A percentile compares a stretch with the other conserved stretches of the same genome.
Conservation (phyloP, 2,888 invertebrate species). For the Microplitis manilae region DNA sequence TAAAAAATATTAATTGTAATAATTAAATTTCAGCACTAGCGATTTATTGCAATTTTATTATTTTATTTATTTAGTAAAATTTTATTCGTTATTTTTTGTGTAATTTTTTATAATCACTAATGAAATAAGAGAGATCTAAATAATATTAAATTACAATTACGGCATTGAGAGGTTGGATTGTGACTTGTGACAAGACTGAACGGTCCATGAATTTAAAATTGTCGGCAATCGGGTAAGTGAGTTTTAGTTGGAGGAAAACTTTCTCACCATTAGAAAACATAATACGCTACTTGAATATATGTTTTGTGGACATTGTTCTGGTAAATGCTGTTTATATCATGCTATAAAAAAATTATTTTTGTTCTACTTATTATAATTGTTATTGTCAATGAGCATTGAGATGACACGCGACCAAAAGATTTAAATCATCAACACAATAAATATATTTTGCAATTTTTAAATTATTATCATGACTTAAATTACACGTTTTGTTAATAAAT, state of each 20-base stretch:
- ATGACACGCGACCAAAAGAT: background rate
- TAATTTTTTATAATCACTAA: background rate
- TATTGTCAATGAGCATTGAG: background rate
- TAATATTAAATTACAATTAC: background rate
- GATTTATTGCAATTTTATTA: background rate
- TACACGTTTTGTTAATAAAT: too few species aligned
- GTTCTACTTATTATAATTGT: background rate
- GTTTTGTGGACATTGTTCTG: conserved; percentile 29
- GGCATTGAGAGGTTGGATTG: conserved; percentile 14
- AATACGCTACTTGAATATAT: conserved; percentile 25
- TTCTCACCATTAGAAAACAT: conserved; percentile 31
- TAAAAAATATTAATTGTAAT: background rate
- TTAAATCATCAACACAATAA: background rate
- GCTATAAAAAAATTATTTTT: conserved; percentile 15
- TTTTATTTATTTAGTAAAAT: background rate
- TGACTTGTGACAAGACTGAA: conserved; percentile 13
- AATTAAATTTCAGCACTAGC: background rate
- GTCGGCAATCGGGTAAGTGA: conserved; percentile 1
- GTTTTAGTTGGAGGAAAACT: conserved; percentile 10
- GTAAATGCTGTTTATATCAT: background rate
- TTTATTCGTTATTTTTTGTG: background rate
- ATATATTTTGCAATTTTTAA: background rate
- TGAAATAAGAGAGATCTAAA: conserved; percentile 12
- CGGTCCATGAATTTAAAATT: conserved; percentile 18
- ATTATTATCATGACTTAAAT: too few species aligned